Conservation (phyloP, 2,113 vertebrate genomes). For the Sciurus niger region DNA sequence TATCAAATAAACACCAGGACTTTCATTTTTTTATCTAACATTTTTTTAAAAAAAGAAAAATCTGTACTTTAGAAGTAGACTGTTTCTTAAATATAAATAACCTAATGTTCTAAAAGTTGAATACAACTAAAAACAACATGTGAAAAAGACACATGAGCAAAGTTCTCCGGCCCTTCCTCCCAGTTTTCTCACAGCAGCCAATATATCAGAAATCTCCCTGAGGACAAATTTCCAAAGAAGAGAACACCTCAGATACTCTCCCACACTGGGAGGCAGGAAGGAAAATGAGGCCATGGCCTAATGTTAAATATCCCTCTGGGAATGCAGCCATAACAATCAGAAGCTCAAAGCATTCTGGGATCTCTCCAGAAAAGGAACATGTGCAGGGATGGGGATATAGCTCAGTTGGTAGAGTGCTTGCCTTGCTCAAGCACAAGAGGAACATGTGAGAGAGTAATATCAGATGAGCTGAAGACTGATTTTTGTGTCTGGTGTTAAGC, state of each 20-base stretch:
- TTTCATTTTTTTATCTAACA: not conserved
- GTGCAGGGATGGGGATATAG: no score
- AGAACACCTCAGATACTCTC: not conserved
- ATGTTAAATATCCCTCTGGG: not conserved
- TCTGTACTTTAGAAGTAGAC: slow-evolving; percentile 12
- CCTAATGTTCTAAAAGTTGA: not conserved
- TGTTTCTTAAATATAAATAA: not conserved
- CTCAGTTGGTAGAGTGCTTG: no score
- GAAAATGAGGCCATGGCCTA: not conserved
- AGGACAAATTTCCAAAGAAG: not conserved
- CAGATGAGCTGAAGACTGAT: not conserved
- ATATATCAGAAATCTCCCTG: not conserved
- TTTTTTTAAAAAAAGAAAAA: not conserved
- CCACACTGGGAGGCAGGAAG: not conserved
- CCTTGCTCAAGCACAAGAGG: no score
- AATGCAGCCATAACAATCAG: not conserved
- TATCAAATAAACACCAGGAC: not conserved
- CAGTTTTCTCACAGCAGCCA: not conserved
- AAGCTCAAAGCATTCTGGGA: not conserved
- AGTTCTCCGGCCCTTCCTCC: slow-evolving; percentile 35
- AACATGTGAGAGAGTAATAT: no score
- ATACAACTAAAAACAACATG: not conserved
- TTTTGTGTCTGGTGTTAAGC: not conserved
- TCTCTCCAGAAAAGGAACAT: not conserved
- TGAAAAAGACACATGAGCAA: not conserved